Base-by-base conservation (phyloP, 2,888 invertebrate species). In the Nephrocerus scutellatus region DNA sequence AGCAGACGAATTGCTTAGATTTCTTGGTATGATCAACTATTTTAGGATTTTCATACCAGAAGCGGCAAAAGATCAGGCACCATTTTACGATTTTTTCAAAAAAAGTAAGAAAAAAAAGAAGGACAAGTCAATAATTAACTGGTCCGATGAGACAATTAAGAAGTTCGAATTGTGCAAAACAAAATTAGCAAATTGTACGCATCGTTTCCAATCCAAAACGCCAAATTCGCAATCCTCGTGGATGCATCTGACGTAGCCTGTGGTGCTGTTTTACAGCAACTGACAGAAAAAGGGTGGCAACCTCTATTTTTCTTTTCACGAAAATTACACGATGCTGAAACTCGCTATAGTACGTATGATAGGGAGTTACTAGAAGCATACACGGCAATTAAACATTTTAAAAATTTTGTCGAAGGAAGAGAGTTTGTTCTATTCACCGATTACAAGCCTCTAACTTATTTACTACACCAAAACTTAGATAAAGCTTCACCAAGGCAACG, bases 11-110 rank as follows among this genome's bases (percentile, higher is more conserved):
- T 23, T 52, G 10, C 33, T 44, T 30, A 25, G 47, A 15, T 53
- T 52, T 21, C 23, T 53, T n/a, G 52, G 50, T 1, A 48, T 50
- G 41, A 10, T 49, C 6, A 54, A 51, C 13, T 47, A 43, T 18
- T 43, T 34, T 9, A 15, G 41, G n/a, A 26, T 39, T 15, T 43
- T 45, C n/a, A 19, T 48, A 6, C 41, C 40, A 1, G 32, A 41
- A 9, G 43, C 44, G 1, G 44, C 41, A 1, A 18, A 20, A 6
- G 12, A 22, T 1, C 51, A 51, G 19, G 14, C 22, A 6, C 6
- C 9, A 3, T n/a, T 47, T 6, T 33, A 24, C 4, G 20, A 36
- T 10, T 26, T 41, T 13, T 33, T 43, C 5, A 30, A 30, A 6
- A 38, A 38, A 5, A 42, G 44, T 13, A 36, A 19, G n/a, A 49